Percentiles rank a stretch among this genome's conserved stretches.
Conservation (phyloP, 2,888 invertebrate species). For the Psylliodes chrysocephalus region DNA sequence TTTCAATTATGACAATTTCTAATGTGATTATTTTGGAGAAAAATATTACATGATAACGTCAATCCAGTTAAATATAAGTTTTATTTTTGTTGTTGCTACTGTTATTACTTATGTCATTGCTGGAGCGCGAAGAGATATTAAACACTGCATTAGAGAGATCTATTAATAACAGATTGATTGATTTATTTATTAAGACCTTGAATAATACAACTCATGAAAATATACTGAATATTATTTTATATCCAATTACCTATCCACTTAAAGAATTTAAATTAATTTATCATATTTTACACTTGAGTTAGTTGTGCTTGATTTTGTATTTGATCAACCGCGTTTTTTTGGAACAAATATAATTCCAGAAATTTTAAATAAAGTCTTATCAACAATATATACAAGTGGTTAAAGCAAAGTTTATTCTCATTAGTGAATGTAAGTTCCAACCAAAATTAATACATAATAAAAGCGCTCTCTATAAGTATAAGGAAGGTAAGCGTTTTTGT, state of each 20-base stretch:
- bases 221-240: background rate
- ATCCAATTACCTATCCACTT: conserved; percentile 1
- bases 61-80: too few species aligned
- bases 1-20: too few species aligned
- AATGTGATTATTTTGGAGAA: too few species aligned
- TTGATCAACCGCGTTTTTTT: background rate
- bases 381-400: conserved; percentile 9
- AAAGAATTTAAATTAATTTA: background rate
- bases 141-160: background rate
- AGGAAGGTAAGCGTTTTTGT: conserved; percentile 1
- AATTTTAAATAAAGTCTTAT: background rate
- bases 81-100: background rate
- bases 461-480: background rate
- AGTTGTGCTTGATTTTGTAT: background rate
- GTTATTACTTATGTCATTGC: background rate
- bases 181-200: conserved; percentile 12
- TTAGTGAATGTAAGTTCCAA: background rate
- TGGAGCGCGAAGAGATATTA: background rate
- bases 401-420: conserved; percentile 5
- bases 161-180: conserved; percentile 15
- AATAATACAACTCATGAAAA: background rate
- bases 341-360: background rate
- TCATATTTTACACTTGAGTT: background rate
- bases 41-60: too few species aligned
- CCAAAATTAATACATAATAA: background rate